These are phyloP conservation scores for Blastobasis lacticolella DNA, from an alignment of 2,888 invertebrate species.

Conservation along the genomic window DNA sequence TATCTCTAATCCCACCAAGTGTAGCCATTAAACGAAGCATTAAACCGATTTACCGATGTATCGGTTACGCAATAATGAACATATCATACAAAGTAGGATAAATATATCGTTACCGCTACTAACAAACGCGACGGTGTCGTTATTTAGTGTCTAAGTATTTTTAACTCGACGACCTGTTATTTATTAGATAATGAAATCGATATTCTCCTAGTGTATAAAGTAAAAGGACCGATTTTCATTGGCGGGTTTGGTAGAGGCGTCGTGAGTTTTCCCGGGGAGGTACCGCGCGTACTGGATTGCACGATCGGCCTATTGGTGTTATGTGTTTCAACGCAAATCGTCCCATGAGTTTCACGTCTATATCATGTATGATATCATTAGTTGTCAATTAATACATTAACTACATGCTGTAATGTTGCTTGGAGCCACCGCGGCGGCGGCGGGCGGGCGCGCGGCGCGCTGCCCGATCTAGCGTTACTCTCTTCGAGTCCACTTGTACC, in stretches of 20 bases:
- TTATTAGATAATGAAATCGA: no score
- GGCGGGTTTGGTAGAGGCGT: no score
- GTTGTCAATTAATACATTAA: conserved; percentile 16
- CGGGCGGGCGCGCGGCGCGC: conserved; percentile 17
- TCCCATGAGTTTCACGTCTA: neutral
- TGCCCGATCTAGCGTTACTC: conserved; percentile 27
- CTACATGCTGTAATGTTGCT: conserved; percentile 15
- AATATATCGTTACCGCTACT: conserved; percentile 36
- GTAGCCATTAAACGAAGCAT: neutral
- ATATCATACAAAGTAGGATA: conserved; percentile 56
- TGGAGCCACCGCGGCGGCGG: conserved; percentile 10
- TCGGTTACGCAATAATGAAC: conserved; percentile 56
- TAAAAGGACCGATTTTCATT: no score
- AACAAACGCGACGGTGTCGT: conserved; percentile 46
- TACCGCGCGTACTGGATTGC: no score
- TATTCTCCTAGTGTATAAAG: no score
- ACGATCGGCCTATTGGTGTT: conserved; percentile 8
- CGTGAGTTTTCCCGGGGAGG: no score
- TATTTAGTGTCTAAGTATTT: conserved; percentile 49
- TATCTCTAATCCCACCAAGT: conserved; percentile 33
- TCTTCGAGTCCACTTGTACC: conserved; percentile 33
- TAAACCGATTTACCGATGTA: conserved; percentile 11
- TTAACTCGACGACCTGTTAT: conserved; percentile 1
- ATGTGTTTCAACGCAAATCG: no score
- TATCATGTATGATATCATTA: conserved; percentile 12